phyloP scores from a whole-genome alignment of 2,888 invertebrate species.

The Lypha dubia region DNA sequence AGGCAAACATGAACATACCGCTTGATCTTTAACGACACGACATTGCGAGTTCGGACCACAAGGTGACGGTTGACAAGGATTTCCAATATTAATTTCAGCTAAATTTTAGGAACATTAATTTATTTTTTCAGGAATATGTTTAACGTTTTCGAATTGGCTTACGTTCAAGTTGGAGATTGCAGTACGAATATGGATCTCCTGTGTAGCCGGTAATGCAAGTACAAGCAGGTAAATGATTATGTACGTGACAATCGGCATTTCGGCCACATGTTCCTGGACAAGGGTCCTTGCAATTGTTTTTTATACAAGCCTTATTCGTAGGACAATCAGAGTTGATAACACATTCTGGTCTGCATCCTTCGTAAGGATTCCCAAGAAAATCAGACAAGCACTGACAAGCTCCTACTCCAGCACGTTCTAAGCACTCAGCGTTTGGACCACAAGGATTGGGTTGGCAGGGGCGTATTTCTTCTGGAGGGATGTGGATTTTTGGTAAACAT shows the following conservation, averaged over 20 bases:
- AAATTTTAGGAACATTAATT: conserved; percentile 42
- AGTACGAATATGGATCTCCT: conserved; percentile 90
- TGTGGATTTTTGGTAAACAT: conserved; percentile 75
- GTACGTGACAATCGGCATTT: conserved; percentile 89
- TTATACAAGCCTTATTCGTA: conserved; percentile 87
- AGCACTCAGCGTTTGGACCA: conserved; percentile 90
- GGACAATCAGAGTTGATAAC: conserved; percentile 89
- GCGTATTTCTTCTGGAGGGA: conserved; percentile 80
- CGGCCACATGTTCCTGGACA: conserved; percentile 91
- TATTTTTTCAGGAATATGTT: neutral
- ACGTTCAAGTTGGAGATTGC: conserved; percentile 84
- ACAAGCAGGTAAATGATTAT: conserved; percentile 88
- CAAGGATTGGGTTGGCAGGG: conserved; percentile 90
- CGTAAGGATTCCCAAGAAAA: conserved; percentile 90
- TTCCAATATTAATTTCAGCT: conserved; percentile 81
- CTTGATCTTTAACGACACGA: conserved; percentile 84
- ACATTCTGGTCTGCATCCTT: conserved; percentile 90
- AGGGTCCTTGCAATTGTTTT: conserved; percentile 90
- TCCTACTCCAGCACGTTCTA: conserved; percentile 86
- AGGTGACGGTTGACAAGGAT: conserved; percentile 86
- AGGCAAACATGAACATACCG: conserved; percentile 86
- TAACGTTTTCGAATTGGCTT: conserved; percentile 78
- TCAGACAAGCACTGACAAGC: conserved; percentile 89
- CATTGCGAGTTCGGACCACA: conserved; percentile 88
- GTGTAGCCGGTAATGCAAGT: conserved; percentile 88